Percentiles rank a stretch among this genome's conserved stretches.
Conservation (phyloP, 2,888 invertebrate genomes). For the Melikaiella ostensackeni region DNA sequence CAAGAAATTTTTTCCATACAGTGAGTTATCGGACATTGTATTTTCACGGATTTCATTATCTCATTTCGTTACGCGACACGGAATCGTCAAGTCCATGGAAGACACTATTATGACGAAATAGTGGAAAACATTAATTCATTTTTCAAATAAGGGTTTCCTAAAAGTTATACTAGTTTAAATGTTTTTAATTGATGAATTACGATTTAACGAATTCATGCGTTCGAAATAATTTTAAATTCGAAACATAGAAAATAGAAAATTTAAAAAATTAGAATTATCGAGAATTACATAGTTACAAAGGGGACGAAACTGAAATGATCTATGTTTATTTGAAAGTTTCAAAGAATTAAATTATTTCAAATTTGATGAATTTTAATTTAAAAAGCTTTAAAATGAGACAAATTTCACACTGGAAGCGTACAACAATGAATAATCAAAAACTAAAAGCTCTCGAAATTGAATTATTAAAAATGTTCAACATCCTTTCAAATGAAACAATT, state of each 20-base stretch:
- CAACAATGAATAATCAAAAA: too few species aligned
- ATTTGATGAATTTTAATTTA: too few species aligned
- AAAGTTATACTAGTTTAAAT: not conserved
- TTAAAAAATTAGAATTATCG: not conserved
- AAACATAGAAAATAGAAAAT: not conserved
- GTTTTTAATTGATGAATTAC: not conserved
- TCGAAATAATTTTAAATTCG: not conserved
- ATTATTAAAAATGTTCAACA: too few species aligned
- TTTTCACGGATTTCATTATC: constrained; percentile 29
- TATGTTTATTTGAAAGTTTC: too few species aligned
- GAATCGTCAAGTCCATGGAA: not conserved
- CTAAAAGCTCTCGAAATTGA: too few species aligned
- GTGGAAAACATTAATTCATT: not conserved
- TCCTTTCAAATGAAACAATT: too few species aligned
- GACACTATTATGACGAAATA: not conserved
- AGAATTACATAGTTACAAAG: not conserved
- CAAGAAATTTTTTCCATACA: constrained; percentile 24
- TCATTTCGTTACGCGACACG: constrained; percentile 40
- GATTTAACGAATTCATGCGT: not conserved
- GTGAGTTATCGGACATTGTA: constrained; percentile 42
- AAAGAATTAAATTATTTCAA: too few species aligned
- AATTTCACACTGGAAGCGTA: too few species aligned
- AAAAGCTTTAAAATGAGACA: too few species aligned
- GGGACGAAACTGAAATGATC: too few species aligned
- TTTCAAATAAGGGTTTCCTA: not conserved